Evolutionary conservation across 2,113 vertebrate genomes (phyloP).

Genomic region (Synodontis membranacea): DNA sequence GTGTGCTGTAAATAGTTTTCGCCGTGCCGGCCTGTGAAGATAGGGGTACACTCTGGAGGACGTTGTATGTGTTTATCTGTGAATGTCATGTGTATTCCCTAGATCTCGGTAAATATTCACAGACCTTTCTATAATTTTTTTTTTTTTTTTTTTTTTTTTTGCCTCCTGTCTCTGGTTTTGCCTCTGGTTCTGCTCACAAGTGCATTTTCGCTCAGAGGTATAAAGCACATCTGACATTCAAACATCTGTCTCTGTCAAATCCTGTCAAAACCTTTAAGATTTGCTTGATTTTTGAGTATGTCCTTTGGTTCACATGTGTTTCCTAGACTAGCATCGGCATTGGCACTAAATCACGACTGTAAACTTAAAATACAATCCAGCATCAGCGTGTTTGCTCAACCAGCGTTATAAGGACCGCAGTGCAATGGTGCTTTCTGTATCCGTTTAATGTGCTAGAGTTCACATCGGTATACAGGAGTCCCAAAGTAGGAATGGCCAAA

Average conservation of each 20-base stretch:
- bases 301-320: background rate
- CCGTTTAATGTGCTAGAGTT: background rate
- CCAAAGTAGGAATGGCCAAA: background rate
- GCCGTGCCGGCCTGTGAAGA: background rate
- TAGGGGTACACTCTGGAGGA: background rate
- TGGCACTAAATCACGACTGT: background rate
- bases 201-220: background rate
- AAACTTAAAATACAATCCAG: background rate
- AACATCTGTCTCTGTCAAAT: constrained; percentile 19
- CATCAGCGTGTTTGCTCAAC: background rate
- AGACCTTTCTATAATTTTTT: constrained; percentile 10
- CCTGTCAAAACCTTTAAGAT: background rate
- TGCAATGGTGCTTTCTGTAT: background rate
- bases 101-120: constrained; percentile 18
- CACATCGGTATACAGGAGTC: too few species aligned
- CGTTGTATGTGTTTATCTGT: constrained; percentile 2
- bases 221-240: constrained; percentile 23
- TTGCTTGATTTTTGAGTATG: background rate
- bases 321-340: background rate
- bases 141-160: background rate
- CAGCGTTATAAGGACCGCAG: background rate
- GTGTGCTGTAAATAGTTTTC: constrained; percentile 13
- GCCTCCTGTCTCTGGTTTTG: too few species aligned
- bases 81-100: constrained; percentile 17
- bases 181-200: background rate